phyloP scores from a whole-genome alignment of 53 echinoderm and acorn worm genomes.

The Astropecten irregularis region DNA sequence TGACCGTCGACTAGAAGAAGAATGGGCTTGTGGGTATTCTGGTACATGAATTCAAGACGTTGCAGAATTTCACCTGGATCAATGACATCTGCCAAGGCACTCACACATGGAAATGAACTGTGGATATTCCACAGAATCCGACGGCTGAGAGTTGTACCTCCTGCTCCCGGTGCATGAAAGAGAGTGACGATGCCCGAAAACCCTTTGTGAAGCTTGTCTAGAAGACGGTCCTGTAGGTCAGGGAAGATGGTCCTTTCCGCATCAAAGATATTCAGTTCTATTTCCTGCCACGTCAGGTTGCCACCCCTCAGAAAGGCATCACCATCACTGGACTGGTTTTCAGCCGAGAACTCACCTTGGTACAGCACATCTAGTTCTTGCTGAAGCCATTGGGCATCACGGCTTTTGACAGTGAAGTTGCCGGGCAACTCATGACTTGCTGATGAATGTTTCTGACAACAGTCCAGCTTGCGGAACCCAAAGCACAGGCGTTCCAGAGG shows the following conservation, averaged over 20 bases:
- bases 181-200: conserved; percentile 8
- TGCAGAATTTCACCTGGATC: neutral
- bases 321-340: neutral
- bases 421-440: neutral
- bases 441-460: neutral
- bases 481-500: conserved; percentile 35
- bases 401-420: neutral
- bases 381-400: conserved; percentile 22
- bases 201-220: neutral
- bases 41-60: conserved; percentile 33
- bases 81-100: neutral
- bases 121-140: conserved; percentile 59
- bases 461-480: neutral
- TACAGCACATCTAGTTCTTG: conserved; percentile 47
- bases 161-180: conserved; percentile 57
- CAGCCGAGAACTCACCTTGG: neutral
- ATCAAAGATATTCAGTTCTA: neutral
- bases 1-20: conserved; percentile 53
- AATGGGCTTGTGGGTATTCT: conserved; percentile 20
- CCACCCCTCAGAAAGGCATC: conserved; percentile 44
- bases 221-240: neutral
- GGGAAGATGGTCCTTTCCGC: neutral
- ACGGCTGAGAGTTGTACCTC: conserved; percentile 54
- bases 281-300: conserved; percentile 20
- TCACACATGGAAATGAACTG: conserved; percentile 21